Conservation (phyloP, 2,888 invertebrate genomes). For the Chloromyia formosa region DNA sequence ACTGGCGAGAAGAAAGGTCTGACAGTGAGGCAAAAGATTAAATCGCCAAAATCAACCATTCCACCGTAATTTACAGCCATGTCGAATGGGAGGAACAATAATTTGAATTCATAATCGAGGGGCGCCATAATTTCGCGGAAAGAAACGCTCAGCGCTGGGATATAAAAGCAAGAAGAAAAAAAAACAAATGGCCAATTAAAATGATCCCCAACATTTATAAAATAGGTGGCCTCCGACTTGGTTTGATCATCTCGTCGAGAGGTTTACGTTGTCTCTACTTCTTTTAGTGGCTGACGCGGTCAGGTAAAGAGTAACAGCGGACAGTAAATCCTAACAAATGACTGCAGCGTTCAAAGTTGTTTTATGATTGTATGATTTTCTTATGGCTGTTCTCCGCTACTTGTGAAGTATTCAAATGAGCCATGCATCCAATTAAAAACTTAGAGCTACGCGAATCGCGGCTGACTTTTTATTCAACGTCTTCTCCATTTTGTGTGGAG, state of each 20-base stretch:
- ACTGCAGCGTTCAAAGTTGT: neutral
- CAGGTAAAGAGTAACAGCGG: neutral
- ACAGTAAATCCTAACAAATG: slow-evolving; percentile 26
- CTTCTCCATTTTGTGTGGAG: slow-evolving; percentile 10
- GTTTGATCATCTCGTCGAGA: no score
- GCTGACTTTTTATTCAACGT: neutral
- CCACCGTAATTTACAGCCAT: slow-evolving; percentile 45
- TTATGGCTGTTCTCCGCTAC: slow-evolving; percentile 9
- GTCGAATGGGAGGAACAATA: slow-evolving; percentile 47
- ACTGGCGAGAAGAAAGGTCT: slow-evolving; percentile 30
- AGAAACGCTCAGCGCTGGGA: slow-evolving; percentile 1
- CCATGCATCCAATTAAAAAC: slow-evolving; percentile 33
- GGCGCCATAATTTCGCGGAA: slow-evolving; percentile 33
- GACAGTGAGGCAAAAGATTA: slow-evolving; percentile 29
- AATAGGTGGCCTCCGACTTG: slow-evolving; percentile 30
- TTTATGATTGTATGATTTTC: neutral
- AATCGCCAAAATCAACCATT: slow-evolving; percentile 45
- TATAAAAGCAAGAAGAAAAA: slow-evolving; percentile 13
- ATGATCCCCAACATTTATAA: slow-evolving; percentile 3
- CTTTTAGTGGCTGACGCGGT: neutral
- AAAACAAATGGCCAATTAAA: slow-evolving; percentile 20
- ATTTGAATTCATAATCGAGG: slow-evolving; percentile 49
- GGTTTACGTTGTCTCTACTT: neutral
- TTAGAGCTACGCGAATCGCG: slow-evolving; percentile 24
- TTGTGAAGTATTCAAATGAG: slow-evolving; percentile 37